These are phyloP conservation scores for Nothura maculosa DNA, from an alignment of 2,797 vertebrate genomes.

Conservation along the genomic window DNA sequence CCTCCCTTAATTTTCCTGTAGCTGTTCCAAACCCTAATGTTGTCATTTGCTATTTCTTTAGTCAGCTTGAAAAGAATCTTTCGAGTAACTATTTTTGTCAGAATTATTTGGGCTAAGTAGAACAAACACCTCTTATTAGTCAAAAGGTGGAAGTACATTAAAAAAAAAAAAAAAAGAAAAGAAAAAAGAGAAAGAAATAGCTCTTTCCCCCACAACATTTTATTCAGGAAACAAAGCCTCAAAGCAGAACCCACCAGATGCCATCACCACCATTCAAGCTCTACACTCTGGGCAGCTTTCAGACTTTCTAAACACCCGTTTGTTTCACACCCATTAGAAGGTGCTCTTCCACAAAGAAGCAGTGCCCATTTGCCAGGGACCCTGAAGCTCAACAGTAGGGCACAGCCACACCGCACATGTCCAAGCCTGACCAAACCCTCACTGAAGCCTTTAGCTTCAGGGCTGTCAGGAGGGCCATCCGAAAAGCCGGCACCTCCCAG, in stretches of 20 bases:
- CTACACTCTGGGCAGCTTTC: not conserved
- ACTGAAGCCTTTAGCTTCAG: not conserved
- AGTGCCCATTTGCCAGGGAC: not conserved
- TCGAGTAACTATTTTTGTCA: conserved; percentile 22
- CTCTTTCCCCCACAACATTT: not conserved
- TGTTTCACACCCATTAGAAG: not conserved
- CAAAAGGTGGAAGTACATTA: not conserved
- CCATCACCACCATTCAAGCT: not conserved
- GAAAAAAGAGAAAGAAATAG: not conserved
- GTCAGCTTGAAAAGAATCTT: not conserved
- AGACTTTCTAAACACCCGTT: not conserved
- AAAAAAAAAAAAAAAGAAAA: not conserved
- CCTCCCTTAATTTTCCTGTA: conserved; percentile 51
- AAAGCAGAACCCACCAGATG: not conserved
- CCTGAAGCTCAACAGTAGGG: not conserved
- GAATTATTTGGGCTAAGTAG: not conserved
- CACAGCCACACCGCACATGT: not conserved
- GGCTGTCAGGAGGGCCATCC: not conserved
- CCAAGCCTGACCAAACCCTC: not conserved
- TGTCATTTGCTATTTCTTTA: not conserved
- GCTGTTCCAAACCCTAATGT: not conserved
- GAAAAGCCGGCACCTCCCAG: not conserved
- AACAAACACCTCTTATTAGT: not conserved
- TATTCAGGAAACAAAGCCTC: not conserved
- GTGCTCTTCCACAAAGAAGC: not conserved